A percentile compares a stretch with the other conserved stretches of the same genome.
phyloP scores from a whole-genome alignment of 35 echinoderm and acorn worm species.

The Stichopus chloronotus region DNA sequence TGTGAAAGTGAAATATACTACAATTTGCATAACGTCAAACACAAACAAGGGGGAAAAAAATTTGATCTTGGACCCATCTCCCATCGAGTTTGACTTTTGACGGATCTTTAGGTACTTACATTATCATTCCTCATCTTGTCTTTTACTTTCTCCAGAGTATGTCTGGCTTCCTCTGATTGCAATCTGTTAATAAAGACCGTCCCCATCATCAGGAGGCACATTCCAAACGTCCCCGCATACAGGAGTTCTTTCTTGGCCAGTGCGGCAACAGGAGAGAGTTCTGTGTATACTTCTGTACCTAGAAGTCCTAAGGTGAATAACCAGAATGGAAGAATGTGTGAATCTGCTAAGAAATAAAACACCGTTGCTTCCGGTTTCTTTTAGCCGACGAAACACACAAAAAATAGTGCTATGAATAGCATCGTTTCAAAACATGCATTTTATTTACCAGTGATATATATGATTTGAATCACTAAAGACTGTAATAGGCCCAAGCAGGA shows the following conservation, averaged over 20 bases:
- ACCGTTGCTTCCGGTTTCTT: not conserved
- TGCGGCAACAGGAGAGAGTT: conserved; percentile 54
- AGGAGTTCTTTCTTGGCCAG: conserved; percentile 79
- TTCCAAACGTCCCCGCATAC: conserved; percentile 60
- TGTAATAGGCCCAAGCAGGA: no score
- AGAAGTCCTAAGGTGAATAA: conserved; percentile 43
- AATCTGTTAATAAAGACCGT: conserved; percentile 78
- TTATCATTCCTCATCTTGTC: conserved; percentile 65
- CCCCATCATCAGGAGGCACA: conserved; percentile 55
- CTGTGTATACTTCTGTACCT: conserved; percentile 67
- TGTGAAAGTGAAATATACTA: no score
- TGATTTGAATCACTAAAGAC: no score
- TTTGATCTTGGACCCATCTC: no score
- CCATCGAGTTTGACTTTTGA: no score
- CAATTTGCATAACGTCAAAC: no score
- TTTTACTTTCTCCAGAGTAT: conserved; percentile 65
- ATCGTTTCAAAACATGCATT: no score
- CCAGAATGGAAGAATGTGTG: not conserved
- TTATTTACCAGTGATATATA: no score
- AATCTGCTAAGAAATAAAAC: no score
- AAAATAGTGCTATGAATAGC: no score
- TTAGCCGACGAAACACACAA: no score
- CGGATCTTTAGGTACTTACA: conserved; percentile 30
- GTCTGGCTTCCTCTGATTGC: conserved; percentile 67
- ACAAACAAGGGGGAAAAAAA: no score